phyloP scores from a whole-genome alignment of 2,113 vertebrate genomes.

The Chionomys nivalis region DNA sequence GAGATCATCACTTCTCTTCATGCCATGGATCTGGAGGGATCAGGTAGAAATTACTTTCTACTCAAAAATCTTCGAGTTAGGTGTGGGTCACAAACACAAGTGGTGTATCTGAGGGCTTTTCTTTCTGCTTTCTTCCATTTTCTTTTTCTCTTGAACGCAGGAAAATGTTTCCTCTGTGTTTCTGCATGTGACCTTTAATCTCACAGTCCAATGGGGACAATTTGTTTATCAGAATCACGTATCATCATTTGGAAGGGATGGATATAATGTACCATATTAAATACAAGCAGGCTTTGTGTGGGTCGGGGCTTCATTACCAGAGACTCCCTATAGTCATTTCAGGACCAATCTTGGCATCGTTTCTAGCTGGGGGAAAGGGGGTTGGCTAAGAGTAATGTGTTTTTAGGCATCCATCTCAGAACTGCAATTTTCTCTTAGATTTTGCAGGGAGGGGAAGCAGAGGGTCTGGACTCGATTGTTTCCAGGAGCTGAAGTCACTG shows the following conservation, averaged over 20 bases:
- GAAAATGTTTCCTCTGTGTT: slow-evolving; percentile 70
- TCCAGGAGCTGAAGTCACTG: slow-evolving; percentile 53
- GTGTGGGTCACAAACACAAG: slow-evolving; percentile 47
- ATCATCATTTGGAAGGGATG: slow-evolving; percentile 71
- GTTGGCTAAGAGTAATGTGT: slow-evolving; percentile 52
- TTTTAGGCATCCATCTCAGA: slow-evolving; percentile 59
- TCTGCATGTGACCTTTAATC: slow-evolving; percentile 81
- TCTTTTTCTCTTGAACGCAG: slow-evolving; percentile 62
- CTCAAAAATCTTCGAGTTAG: slow-evolving; percentile 64
- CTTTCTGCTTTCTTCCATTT: slow-evolving; percentile 43
- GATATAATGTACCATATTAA: not conserved
- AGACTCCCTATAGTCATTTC: slow-evolving; percentile 54
- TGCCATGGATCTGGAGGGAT: not conserved
- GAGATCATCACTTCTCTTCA: not conserved
- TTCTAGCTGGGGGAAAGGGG: slow-evolving; percentile 65
- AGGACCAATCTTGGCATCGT: slow-evolving; percentile 44
- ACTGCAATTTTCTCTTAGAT: slow-evolving; percentile 31
- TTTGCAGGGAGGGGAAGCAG: not conserved
- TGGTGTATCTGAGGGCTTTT: slow-evolving; percentile 6
- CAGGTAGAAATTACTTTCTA: slow-evolving; percentile 68
- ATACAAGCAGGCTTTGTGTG: slow-evolving; percentile 40
- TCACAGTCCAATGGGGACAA: slow-evolving; percentile 57
- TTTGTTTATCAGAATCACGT: slow-evolving; percentile 63
- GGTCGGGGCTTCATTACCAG: slow-evolving; percentile 57
- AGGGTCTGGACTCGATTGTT: slow-evolving; percentile 36